These are phyloP conservation scores for Baccha elongata DNA, from an alignment of 2,888 invertebrate species.

Conservation along the genomic window DNA sequence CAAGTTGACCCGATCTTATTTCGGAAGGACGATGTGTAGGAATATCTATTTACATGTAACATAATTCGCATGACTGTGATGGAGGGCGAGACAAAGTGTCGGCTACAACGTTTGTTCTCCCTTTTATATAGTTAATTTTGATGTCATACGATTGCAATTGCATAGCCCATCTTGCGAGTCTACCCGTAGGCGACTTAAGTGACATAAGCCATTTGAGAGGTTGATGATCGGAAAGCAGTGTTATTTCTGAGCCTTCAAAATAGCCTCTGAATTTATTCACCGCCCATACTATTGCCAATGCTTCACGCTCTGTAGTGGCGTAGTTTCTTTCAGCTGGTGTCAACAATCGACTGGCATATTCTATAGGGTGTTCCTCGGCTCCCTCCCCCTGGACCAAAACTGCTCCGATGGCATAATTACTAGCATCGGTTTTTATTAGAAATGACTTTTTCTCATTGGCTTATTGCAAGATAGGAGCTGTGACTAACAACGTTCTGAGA, in stretches of 20 bases:
- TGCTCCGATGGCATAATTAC: no score
- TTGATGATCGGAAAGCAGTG: slow-evolving; percentile 13
- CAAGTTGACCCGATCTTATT: slow-evolving; percentile 64
- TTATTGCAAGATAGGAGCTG: slow-evolving; percentile 71
- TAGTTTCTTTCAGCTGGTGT: slow-evolving; percentile 6
- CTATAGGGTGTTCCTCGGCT: slow-evolving; percentile 3
- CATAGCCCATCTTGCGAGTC: slow-evolving; percentile 82
- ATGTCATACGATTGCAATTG: slow-evolving; percentile 79
- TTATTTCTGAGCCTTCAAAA: slow-evolving; percentile 22
- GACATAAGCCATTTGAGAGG: slow-evolving; percentile 82
- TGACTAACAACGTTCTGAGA: slow-evolving; percentile 51
- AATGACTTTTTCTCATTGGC: neutral
- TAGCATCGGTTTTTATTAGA: slow-evolving; percentile 20
- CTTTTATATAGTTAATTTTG: slow-evolving; percentile 79
- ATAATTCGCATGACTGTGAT: slow-evolving; percentile 17
- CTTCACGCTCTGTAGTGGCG: slow-evolving; percentile 80
- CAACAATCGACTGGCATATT: no score
- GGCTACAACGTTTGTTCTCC: slow-evolving; percentile 77
- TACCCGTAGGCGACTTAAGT: slow-evolving; percentile 80
- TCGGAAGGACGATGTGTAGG: slow-evolving; percentile 53
- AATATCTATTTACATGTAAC: slow-evolving; percentile 39
- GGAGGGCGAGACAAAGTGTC: slow-evolving; percentile 51
- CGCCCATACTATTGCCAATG: slow-evolving; percentile 74
- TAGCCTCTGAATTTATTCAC: slow-evolving; percentile 22
- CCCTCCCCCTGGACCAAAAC: no score